Base-by-base conservation (phyloP, 2,888 invertebrate genomes). In the Lamellibrachia satsuma region DNA sequence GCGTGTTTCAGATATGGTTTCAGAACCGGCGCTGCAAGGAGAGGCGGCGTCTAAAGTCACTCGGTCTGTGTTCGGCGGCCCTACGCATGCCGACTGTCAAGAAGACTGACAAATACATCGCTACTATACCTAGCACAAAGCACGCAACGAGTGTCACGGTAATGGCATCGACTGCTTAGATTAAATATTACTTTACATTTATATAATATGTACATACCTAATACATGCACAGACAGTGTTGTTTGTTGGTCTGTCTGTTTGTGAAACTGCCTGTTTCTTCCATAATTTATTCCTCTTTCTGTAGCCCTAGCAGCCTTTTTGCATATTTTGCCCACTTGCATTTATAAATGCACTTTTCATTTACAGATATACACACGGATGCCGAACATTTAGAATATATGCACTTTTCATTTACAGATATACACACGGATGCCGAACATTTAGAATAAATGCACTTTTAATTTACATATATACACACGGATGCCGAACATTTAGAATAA, bases 1-100 rank as follows among this genome's bases (percentile, higher is more conserved):
- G 75, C n/a, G 22, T 75, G 75, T n/a, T 75, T 75, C 75, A 75
- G 75, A 75, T 75, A 22, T 75, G 75, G 75, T 75, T 75, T 75
- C 75, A 75, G 75, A 75, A 75, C 75, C 75, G 75, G 15, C 75
- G 75, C 1, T 75, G 75, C 22, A 75, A 75, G 75, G 75, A 75
- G 75, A 75, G 75, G 22, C 75, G 75, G 22, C 75, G 75, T 6
- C 75, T 75, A 15, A 75, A 75, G 22, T 75, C 75, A 1, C 75
- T 75, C 75, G 75, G 75, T 4, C 75, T 75, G 15, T 75, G 75
- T n/a, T 75, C 75, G 75, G 22, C 75, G 22, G 75, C 75, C 6
- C 22, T 75, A n/a, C 75, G 75, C 75, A 75, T 75, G 75, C 75
- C 75, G 15, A 75, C 75, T 6, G 22, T n/a, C 22, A 75, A 75